Percentiles rank a stretch among this genome's conserved stretches.
These are phyloP conservation scores for Cheilosia scutellata DNA, from an alignment of 2,888 invertebrate species.

Conservation along the genomic window DNA sequence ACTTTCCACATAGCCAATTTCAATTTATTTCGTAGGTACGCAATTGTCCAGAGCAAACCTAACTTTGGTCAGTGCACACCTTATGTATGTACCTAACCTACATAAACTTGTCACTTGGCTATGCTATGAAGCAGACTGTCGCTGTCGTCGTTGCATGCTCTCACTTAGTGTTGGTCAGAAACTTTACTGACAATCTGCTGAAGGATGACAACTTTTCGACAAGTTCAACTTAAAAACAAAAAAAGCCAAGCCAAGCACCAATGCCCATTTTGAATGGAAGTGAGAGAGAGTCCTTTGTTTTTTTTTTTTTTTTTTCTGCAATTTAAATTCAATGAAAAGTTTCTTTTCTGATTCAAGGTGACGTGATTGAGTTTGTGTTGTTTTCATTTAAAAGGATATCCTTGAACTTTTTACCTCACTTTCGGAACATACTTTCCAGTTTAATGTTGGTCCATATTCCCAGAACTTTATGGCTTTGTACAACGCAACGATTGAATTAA, in stretches of 20 bases:
- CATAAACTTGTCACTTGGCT: constrained; percentile 9
- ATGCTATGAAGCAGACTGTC: constrained; percentile 31
- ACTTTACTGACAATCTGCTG: constrained; percentile 43
- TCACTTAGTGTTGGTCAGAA: constrained; percentile 30
- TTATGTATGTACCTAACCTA: not conserved
- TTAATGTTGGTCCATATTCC: constrained; percentile 25
- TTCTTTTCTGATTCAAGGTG: constrained; percentile 48
- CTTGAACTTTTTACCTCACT: constrained; percentile 67
- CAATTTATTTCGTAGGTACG: constrained; percentile 29
- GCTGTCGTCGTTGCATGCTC: constrained; percentile 9
- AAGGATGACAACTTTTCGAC: constrained; percentile 52
- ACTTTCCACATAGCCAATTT: constrained; percentile 29
- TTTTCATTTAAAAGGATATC: constrained; percentile 12
- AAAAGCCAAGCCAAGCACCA: not conserved
- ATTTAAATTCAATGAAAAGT: constrained; percentile 67
- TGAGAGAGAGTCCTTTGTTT: not conserved
- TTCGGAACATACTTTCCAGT: constrained; percentile 15
- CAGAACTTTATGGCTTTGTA: constrained; percentile 40
- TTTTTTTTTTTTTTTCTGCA: constrained; percentile 47
- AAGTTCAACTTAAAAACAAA: constrained; percentile 24
- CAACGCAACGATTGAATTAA: constrained; percentile 55
- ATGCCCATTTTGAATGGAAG: not conserved
- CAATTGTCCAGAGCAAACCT: constrained; percentile 24
- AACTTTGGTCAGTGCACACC: constrained; percentile 16
- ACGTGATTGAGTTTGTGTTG: constrained; percentile 32